A percentile compares a stretch with the other conserved stretches of the same genome.
Evolutionary conservation across 1,140 invertebrate species (phyloP).

Genomic region (Cyrtorhinus lividipennis): DNA sequence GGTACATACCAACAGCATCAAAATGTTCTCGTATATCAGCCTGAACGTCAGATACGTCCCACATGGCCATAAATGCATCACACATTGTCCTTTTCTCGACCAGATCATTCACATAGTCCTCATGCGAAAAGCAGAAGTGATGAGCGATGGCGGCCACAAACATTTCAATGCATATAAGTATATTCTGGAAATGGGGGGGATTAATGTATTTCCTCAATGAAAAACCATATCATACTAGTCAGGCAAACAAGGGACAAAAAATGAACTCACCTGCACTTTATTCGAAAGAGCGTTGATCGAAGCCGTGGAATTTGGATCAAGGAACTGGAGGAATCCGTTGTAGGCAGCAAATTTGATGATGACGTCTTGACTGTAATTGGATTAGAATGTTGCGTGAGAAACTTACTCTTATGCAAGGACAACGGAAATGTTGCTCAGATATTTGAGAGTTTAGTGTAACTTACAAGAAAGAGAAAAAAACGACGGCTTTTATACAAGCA

Average conservation of each 20-base stretch:
- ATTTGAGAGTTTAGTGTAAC: no score
- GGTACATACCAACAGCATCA: constrained; percentile 60
- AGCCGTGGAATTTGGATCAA: constrained; percentile 42
- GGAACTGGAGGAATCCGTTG: constrained; percentile 52
- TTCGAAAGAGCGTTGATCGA: constrained; percentile 54
- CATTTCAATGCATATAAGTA: constrained; percentile 95
- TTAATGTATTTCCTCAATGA: not conserved
- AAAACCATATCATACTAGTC: not conserved
- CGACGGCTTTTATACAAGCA: constrained; percentile 94
- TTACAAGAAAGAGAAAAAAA: constrained; percentile 98
- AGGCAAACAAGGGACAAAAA: not conserved
- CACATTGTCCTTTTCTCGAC: constrained; percentile 39
- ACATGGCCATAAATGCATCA: constrained; percentile 62
- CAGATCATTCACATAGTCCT: constrained; percentile 47
- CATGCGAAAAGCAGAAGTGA: constrained; percentile 87
- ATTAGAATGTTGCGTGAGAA: constrained; percentile 24
- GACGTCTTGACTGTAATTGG: constrained; percentile 70
- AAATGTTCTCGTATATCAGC: constrained; percentile 84
- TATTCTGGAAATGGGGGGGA: constrained; percentile 50
- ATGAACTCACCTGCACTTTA: constrained; percentile 55
- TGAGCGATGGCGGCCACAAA: constrained; percentile 88
- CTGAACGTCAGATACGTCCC: constrained; percentile 86
- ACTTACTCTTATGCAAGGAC: no score
- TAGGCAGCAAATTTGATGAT: constrained; percentile 75
- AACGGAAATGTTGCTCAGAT: no score